These are phyloP conservation scores for Lepidurus apus DNA, from an alignment of 1,140 invertebrate species.

Conservation along the genomic window DNA sequence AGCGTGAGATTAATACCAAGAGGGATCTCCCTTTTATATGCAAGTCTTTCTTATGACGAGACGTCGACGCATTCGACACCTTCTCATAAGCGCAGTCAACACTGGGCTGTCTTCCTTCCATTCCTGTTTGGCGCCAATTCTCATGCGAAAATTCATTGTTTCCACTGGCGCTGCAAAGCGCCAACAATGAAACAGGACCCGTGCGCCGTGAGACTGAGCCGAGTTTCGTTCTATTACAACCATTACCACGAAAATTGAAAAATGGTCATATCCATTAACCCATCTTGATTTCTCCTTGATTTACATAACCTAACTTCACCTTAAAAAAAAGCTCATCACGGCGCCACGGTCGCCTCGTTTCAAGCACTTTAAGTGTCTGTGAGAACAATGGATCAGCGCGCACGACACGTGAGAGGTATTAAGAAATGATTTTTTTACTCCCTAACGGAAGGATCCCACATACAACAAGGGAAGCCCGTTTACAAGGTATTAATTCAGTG, in stretches of 20 bases:
- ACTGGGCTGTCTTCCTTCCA: background rate
- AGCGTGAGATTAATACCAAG: background rate
- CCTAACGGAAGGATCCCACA: background rate
- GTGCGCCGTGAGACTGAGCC: too few relatives aligned
- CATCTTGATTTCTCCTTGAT: background rate
- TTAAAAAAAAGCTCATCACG: background rate
- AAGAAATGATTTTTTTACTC: background rate
- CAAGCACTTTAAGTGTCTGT: background rate
- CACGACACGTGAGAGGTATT: slow-evolving; percentile 8
- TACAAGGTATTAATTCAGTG: background rate
- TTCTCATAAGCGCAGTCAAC: background rate
- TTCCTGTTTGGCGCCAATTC: slow-evolving; percentile 7
- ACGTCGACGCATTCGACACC: slow-evolving; percentile 10
- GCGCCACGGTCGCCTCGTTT: background rate
- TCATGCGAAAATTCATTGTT: background rate
- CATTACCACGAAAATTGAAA: too few relatives aligned
- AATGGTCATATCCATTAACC: too few relatives aligned
- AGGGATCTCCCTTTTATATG: background rate
- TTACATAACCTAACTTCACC: background rate
- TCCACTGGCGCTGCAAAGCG: background rate
- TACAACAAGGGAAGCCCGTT: background rate
- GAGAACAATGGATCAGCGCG: background rate
- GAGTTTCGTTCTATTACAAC: too few relatives aligned
- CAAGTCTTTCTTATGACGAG: background rate
- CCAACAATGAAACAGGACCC: too few relatives aligned